Evolutionary conservation across 2,113 vertebrate genomes (phyloP).

Genomic region (Trogon surrucura): DNA sequence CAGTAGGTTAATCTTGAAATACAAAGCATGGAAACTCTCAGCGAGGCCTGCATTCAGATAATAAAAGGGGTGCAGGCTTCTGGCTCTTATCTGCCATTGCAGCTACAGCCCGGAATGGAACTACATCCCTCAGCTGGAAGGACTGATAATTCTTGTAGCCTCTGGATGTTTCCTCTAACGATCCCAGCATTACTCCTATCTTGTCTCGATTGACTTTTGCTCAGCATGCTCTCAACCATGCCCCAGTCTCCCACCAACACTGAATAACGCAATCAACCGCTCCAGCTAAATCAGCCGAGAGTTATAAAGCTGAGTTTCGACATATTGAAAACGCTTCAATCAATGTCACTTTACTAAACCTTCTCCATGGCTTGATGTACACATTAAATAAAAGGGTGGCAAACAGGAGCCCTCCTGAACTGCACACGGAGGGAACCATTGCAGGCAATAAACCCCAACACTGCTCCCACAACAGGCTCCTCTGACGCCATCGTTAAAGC

Average conservation of each 20-base stretch:
- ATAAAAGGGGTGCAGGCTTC: background rate
- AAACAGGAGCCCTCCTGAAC: constrained; percentile 37
- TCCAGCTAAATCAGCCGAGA: constrained; percentile 54
- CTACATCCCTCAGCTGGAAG: background rate
- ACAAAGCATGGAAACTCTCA: background rate
- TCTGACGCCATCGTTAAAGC: background rate
- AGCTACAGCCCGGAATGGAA: constrained; percentile 12
- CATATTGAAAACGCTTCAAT: constrained; percentile 62
- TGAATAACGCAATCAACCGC: constrained; percentile 60
- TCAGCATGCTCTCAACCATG: constrained; percentile 56
- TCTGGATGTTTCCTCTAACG: constrained; percentile 35
- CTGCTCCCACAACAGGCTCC: background rate
- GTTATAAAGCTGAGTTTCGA: constrained; percentile 35
- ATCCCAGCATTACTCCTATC: constrained; percentile 40
- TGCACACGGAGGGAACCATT: background rate
- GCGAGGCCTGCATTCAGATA: background rate
- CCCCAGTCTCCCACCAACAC: constrained; percentile 50
- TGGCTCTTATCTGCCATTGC: constrained; percentile 29
- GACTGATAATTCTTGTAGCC: constrained; percentile 19
- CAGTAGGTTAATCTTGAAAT: background rate
- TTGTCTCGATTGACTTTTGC: constrained; percentile 54
- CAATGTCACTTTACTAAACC: constrained; percentile 57
- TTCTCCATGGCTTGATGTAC: constrained; percentile 12
- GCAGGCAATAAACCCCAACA: background rate
- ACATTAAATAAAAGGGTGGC: constrained; percentile 37